These are phyloP conservation scores for Melinaea menophilus DNA, from an alignment of 2,888 invertebrate genomes.

Conservation along the genomic window DNA sequence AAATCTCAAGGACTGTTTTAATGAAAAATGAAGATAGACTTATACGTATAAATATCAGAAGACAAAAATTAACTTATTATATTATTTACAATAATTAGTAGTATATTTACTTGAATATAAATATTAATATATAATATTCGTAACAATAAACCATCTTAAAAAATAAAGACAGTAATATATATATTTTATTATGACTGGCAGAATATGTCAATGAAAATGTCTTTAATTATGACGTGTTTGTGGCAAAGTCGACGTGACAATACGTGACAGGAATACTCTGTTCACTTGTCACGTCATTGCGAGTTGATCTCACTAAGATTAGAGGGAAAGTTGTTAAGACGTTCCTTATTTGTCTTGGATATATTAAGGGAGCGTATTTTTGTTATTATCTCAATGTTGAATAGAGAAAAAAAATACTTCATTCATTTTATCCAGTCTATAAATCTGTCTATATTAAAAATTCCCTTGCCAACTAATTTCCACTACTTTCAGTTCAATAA, in stretches of 20 bases:
- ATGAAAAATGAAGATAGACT: neutral
- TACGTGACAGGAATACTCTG: constrained; percentile 13
- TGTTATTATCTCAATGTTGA: neutral
- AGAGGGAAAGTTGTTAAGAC: constrained; percentile 2
- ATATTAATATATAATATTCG: too few species aligned
- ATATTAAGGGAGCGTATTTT: neutral
- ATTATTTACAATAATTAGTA: too few species aligned
- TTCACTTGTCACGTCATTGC: constrained; percentile 8
- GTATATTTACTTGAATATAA: too few species aligned
- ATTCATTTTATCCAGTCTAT: neutral
- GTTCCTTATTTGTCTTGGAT: constrained; percentile 5
- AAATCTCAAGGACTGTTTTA: neutral
- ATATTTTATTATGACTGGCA: constrained; percentile 4
- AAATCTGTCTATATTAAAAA: neutral
- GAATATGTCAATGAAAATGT: constrained; percentile 14
- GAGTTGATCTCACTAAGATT: constrained; percentile 8
- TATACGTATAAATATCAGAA: neutral
- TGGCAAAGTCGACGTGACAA: constrained; percentile 1
- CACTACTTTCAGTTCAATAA: constrained; percentile 20
- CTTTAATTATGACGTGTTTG: constrained; percentile 3
- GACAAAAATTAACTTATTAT: too few species aligned
- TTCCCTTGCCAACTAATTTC: constrained; percentile 18
- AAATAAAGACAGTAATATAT: neutral
- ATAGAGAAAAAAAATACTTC: neutral
- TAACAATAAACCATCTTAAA: too few species aligned